Base-by-base conservation (phyloP, 2,113 vertebrate genomes). In the Psephotus haematonotus region DNA sequence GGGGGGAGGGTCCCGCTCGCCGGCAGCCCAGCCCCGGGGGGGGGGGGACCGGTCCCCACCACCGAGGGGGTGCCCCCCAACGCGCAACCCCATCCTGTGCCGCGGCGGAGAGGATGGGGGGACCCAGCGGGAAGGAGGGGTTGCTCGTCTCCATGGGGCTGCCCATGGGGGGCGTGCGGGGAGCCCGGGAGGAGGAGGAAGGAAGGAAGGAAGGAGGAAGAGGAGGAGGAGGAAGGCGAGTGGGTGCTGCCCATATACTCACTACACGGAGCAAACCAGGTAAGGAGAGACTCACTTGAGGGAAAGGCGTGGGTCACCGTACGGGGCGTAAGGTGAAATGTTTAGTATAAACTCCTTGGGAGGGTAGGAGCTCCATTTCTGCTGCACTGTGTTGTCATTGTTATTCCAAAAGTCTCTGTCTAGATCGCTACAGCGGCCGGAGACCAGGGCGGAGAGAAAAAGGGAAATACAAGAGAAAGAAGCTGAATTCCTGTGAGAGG, bases 371-470 rank as follows among this genome's bases (percentile, higher is more conserved):
- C 99, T 99, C 99, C 99, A 99, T 98, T 99, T 99, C 99, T 99
- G 99, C 97, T 99, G 99, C 98, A 99, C 99, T 98, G 99, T 99
- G 98, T 99, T 99, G 98, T 99, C 99, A 98, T 99, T 99, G 98
- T 99, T 99, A 98, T 99, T 99, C 99, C 99, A 99, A 98, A 99
- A 99, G 98, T 99, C 99, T 99, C 99, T 99, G 99, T 99, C 99
- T 98, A 99, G 98, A 98, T 99, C 99, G 93, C 99, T 99, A 99
- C 92, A 98, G 98, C 97, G 95, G 98, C 98, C 98, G 97, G 98
- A 95, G 98, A 98, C 98, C 97, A 97, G 95, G 98, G 97, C 93
- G 97, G 98, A 97, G 96, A 97, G 86, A 95, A 97, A 98, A 97
- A 98, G 98, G 98, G 97, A 98, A 98, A 98, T 98, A 97, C 97